Evolutionary conservation across 2,888 invertebrate genomes (phyloP), one percentile per base, ranked within the genome.

Genomic region (Amorpha juglandis): DNA sequence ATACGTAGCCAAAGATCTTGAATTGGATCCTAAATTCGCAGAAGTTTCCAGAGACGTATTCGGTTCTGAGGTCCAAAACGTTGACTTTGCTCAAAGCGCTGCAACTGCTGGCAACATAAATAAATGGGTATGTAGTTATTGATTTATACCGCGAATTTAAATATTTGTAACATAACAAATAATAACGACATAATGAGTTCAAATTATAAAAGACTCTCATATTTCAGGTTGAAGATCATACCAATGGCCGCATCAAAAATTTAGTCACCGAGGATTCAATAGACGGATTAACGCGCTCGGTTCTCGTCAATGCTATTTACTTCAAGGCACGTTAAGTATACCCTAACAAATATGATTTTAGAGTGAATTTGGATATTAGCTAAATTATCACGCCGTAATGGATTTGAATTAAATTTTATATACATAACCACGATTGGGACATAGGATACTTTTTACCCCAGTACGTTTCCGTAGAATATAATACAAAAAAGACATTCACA

Each of bases 251-350:
- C 66, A 92, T 92, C 68, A 89, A 91, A 70, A 75, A 91, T 73
- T 91, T 99, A 12, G 90, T 99, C 52, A 77, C 89, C 0, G 63
- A 95, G 0, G 90, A 86, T 27, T 83, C 90, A 69, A 78, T 97
- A 1, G 76, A 86, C 74, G 48, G 11, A 0, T 69, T 78, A 0
- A 97, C 97, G 0, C 90, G 94, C 52, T 88, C 96, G 70, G 94
- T 98, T 0, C 93, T 98, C 8, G 95, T 97, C 0, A 98, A 97
- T 83, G 98, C 97, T 0, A 95, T 98, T 55, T 97, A 98, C 82
- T 98, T 98, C 88, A 97, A 97, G 91, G 95, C 94, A 77, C 70
- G 70, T 66, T 9, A 45, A 45, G 11, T 11, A 12, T 45, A 45
- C 14, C 1, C 12, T 45, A 6, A 7, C 42, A 27, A 3, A 27